Evolutionary conservation across 2,888 invertebrate species (phyloP).

Genomic region (Hecatera dysodea): DNA sequence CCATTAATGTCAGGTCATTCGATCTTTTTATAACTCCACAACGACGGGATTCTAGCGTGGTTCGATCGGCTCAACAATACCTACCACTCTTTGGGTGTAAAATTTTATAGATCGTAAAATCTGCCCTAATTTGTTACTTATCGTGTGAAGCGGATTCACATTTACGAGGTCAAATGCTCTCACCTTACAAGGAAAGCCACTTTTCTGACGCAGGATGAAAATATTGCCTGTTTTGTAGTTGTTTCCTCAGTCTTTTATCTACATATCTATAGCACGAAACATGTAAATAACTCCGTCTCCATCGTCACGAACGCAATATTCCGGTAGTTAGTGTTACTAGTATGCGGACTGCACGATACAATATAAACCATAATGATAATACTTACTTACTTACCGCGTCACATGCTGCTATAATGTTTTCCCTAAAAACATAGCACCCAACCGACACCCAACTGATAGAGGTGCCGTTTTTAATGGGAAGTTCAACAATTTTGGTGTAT

Average conservation of each 20-base stretch:
- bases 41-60: conserved; percentile 31
- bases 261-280: neutral
- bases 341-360: neutral
- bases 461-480: too few species aligned
- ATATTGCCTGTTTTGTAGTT: neutral
- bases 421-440: too few species aligned
- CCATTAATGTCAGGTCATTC: conserved; percentile 32
- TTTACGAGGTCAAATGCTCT: conserved; percentile 61
- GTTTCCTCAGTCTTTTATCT: neutral
- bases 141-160: conserved; percentile 65
- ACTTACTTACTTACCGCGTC: too few species aligned
- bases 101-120: conserved; percentile 73
- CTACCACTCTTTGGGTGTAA: conserved; percentile 61
- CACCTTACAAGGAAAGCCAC: conserved; percentile 31
- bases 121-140: conserved; percentile 69
- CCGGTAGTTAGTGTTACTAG: too few species aligned
- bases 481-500: too few species aligned
- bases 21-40: conserved; percentile 45
- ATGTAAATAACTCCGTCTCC: neutral
- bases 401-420: too few species aligned
- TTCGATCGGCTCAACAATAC: conserved; percentile 54
- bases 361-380: too few species aligned
- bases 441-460: too few species aligned
- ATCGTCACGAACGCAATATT: conserved; percentile 4
- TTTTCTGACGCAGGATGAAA: conserved; percentile 12